Conservation (phyloP, 1,140 invertebrate genomes). For the Polypedilum vanderplanki region DNA sequence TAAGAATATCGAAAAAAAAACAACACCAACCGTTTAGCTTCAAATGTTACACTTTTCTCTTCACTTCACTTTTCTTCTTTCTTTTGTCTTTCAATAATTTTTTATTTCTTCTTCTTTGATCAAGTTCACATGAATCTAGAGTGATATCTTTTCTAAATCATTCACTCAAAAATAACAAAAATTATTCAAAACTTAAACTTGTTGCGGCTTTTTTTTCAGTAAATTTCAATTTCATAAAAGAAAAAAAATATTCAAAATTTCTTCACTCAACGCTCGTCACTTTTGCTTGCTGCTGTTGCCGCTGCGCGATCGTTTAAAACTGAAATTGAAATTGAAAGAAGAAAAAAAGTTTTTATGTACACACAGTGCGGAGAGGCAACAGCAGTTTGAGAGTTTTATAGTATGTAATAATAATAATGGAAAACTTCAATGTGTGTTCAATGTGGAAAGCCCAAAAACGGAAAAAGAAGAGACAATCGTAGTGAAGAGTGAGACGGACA, state of each 20-base stretch:
- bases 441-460: slow-evolving; percentile 26
- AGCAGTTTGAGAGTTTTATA: too few relatives aligned
- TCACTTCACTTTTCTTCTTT: background rate
- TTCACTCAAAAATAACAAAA: background rate
- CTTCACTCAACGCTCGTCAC: background rate
- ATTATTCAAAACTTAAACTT: background rate
- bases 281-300: slow-evolving; percentile 21
- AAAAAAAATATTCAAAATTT: too few relatives aligned
- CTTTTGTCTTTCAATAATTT: background rate
- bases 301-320: slow-evolving; percentile 20
- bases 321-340: slow-evolving; percentile 25
- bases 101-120: too few relatives aligned
- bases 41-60: slow-evolving; percentile 14
- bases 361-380: background rate
- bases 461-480: slow-evolving; percentile 5
- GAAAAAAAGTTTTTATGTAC: slow-evolving; percentile 6
- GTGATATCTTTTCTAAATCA: too few relatives aligned
- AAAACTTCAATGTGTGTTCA: slow-evolving; percentile 28
- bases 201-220: background rate
- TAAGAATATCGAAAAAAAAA: too few relatives aligned
- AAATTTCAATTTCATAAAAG: background rate
- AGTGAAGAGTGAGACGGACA: background rate
- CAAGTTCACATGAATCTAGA: too few relatives aligned
- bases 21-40: background rate
- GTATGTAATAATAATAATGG: slow-evolving; percentile 23